These are phyloP conservation scores for Plebejus melissa DNA, from an alignment of 2,888 invertebrate genomes.

Conservation along the genomic window DNA sequence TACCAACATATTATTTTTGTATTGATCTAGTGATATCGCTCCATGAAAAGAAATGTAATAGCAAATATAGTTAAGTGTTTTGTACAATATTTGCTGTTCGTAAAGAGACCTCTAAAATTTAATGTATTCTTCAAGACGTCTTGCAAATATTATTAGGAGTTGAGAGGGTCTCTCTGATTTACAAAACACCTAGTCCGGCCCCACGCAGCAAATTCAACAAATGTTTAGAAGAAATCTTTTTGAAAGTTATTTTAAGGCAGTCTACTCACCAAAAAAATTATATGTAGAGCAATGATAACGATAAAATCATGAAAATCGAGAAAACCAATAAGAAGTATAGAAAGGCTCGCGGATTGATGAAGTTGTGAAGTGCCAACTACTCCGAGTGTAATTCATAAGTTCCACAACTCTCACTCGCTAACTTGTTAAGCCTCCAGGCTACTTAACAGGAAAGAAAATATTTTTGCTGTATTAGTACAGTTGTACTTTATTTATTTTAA, in stretches of 20 bases:
- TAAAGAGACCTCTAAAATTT: background rate
- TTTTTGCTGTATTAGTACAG: background rate
- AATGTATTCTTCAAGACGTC: background rate
- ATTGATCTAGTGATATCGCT: no score
- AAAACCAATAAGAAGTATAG: background rate
- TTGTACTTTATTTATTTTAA: background rate
- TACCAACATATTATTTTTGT: no score
- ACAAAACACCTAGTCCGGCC: background rate
- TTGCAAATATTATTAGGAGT: background rate
- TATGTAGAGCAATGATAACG: background rate
- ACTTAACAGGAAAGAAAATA: background rate
- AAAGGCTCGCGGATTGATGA: background rate
- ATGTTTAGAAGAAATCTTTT: background rate
- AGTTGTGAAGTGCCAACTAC: background rate
- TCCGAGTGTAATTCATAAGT: background rate
- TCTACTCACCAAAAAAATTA: background rate
- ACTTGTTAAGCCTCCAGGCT: conserved; percentile 15
- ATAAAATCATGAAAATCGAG: background rate
- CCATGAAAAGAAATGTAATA: background rate
- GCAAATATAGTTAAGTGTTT: background rate
- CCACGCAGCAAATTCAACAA: background rate
- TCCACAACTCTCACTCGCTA: background rate
- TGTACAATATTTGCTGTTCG: background rate
- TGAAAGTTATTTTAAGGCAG: background rate
- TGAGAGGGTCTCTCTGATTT: background rate